Percentiles rank a stretch among this genome's conserved stretches.
These are phyloP conservation scores for Phyto melanocephala DNA, from an alignment of 2,888 invertebrate genomes.

Conservation along the genomic window DNA sequence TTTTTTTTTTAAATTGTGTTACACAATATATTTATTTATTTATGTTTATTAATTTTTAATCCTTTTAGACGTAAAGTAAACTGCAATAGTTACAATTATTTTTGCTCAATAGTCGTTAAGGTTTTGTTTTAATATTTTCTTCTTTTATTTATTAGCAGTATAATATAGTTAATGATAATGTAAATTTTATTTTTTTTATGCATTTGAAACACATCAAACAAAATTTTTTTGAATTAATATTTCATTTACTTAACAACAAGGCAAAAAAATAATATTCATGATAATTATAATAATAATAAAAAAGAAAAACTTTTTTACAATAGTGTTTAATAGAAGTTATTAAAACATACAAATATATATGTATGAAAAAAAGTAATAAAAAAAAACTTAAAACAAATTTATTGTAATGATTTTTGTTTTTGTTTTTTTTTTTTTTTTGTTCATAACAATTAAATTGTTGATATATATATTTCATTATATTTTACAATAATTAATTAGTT, in stretches of 20 bases:
- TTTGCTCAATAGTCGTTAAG: neutral
- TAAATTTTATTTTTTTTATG: conserved; percentile 50
- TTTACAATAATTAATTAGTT: conserved; percentile 32
- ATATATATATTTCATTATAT: conserved; percentile 13
- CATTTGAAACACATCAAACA: conserved; percentile 56
- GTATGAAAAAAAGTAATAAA: conserved; percentile 42
- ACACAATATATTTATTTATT: conserved; percentile 38
- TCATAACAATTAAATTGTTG: conserved; percentile 60
- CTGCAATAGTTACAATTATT: conserved; percentile 51
- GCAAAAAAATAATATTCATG: conserved; percentile 36
- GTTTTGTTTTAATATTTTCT: neutral
- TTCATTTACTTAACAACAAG: conserved; percentile 54
- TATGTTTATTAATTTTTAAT: neutral
- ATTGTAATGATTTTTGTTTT: conserved; percentile 8
- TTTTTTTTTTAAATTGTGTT: conserved; percentile 42
- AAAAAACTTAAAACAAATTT: conserved; percentile 50
- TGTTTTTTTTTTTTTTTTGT: no score
- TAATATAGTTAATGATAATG: conserved; percentile 8
- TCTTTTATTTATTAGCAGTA: conserved; percentile 10
- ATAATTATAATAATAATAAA: conserved; percentile 31
- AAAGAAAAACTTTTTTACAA: conserved; percentile 59
- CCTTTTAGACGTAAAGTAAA: conserved; percentile 47
- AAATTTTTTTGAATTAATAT: conserved; percentile 32
- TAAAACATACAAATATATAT: conserved; percentile 22
- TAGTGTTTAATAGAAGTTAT: conserved; percentile 1